Evolutionary conservation across 2,797 vertebrate species (phyloP).

Genomic region (Siniperca undulata): DNA sequence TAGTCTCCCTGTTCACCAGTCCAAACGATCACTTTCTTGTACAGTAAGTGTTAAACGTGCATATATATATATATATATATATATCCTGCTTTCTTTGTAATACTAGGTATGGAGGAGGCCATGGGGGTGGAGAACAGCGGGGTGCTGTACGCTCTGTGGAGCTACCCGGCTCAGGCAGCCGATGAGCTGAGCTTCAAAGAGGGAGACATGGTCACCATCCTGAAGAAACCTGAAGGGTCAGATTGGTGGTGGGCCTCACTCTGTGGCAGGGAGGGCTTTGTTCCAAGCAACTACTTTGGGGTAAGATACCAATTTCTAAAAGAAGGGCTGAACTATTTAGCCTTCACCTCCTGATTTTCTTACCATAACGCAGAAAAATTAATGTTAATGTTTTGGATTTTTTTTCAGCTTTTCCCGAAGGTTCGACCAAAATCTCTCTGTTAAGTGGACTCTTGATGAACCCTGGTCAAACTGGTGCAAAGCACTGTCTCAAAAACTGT

Average conservation of each 20-base stretch:
- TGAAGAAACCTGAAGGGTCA: constrained; percentile 87
- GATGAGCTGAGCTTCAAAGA: constrained; percentile 93
- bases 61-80: background rate
- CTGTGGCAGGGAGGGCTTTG: constrained; percentile 91
- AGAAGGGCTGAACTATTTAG: background rate
- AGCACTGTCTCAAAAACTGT: constrained; percentile 2
- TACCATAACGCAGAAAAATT: background rate
- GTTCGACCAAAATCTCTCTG: constrained; percentile 84
- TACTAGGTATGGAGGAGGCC: constrained; percentile 89
- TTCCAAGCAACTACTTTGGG: constrained; percentile 96
- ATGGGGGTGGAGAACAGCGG: constrained; percentile 91
- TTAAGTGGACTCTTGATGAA: constrained; percentile 46
- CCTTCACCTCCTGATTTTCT: background rate
- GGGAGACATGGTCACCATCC: constrained; percentile 92
- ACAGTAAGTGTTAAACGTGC: background rate
- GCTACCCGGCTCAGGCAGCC: constrained; percentile 88
- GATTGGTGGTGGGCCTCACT: constrained; percentile 95
- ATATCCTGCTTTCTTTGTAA: constrained; percentile 4
- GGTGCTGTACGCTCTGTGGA: constrained; percentile 92
- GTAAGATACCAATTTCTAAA: constrained; percentile 76
- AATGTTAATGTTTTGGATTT: background rate
- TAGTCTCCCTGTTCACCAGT: background rate
- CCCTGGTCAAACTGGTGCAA: constrained; percentile 1
- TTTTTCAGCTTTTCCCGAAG: constrained; percentile 86
- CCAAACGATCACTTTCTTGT: background rate